These are phyloP conservation scores for Drosophila ironensis DNA, from an alignment of 1,140 invertebrate species.

Conservation along the genomic window DNA sequence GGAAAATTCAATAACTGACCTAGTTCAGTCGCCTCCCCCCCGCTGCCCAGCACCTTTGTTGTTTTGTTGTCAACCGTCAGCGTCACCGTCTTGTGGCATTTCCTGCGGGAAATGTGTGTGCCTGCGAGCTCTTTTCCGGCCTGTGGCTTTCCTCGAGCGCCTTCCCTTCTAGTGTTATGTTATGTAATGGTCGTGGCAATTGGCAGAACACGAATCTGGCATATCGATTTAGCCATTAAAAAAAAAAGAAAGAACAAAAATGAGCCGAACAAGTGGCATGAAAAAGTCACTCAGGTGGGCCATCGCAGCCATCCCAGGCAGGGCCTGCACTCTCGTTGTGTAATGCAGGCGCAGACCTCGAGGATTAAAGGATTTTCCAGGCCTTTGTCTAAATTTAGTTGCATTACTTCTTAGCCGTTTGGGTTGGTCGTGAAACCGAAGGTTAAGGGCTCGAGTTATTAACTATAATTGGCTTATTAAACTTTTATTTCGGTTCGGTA, in stretches of 20 bases:
- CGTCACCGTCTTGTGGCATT: constrained; percentile 40
- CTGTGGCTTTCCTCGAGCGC: constrained; percentile 7
- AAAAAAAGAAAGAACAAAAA: constrained; percentile 17
- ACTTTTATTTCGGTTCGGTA: too few species aligned
- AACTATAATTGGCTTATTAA: background rate
- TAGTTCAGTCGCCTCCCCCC: constrained; percentile 47
- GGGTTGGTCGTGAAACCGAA: constrained; percentile 4
- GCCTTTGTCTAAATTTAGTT: background rate
- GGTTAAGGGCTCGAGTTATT: background rate
- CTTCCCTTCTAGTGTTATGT: constrained; percentile 26
- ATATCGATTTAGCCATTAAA: constrained; percentile 71
- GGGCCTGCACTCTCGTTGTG: constrained; percentile 31
- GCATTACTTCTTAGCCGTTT: background rate
- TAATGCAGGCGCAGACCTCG: constrained; percentile 24
- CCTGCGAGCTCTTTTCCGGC: background rate
- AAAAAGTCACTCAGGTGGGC: constrained; percentile 37
- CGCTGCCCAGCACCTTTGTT: background rate
- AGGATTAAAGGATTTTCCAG: constrained; percentile 16
- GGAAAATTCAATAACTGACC: constrained; percentile 81
- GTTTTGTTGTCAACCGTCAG: constrained; percentile 26
- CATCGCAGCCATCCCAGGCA: constrained; percentile 10
- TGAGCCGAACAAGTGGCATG: constrained; percentile 21
- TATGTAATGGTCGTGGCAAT: constrained; percentile 59
- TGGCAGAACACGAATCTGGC: constrained; percentile 43
- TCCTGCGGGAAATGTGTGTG: constrained; percentile 45